Conservation (phyloP, 2,888 invertebrate genomes). For the Empis livida region DNA sequence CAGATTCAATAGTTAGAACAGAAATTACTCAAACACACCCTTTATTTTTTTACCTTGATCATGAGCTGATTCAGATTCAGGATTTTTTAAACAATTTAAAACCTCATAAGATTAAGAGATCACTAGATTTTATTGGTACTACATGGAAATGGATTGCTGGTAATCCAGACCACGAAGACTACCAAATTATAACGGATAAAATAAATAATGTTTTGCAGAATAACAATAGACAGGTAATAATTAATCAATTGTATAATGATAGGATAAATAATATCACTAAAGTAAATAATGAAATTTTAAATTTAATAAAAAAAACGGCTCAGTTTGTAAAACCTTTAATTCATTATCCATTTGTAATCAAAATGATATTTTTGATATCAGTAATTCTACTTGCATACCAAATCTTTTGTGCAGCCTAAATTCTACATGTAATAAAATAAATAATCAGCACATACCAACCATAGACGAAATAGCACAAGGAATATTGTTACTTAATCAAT, state of each 20-base stretch:
- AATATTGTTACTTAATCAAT: conserved; percentile 6
- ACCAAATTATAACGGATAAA: conserved; percentile 3
- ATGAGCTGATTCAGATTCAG: conserved; percentile 1
- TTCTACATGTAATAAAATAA: conserved; percentile 4
- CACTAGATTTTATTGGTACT: conserved; percentile 8
- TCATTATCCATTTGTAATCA: conserved; percentile 8
- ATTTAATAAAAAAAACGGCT: background rate
- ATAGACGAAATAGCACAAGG: conserved; percentile 4
- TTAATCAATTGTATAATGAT: conserved; percentile 4
- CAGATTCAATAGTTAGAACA: conserved; percentile 1
- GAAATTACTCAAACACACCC: conserved; percentile 4
- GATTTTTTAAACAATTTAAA: conserved; percentile 1
- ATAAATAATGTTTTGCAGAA: conserved; percentile 4
- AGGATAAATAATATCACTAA: conserved; percentile 5
- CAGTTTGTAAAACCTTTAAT: conserved; percentile 2
- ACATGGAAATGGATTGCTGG: conserved; percentile 8
- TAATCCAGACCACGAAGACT: conserved; percentile 9
- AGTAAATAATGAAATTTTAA: background rate
- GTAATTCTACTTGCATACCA: conserved; percentile 2
- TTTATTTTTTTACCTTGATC: conserved; percentile 5
- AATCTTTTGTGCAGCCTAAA: conserved; percentile 3
- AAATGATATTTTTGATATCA: conserved; percentile 6
- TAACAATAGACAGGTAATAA: conserved; percentile 3
- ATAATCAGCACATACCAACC: conserved; percentile 3
- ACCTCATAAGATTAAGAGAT: conserved; percentile 4